phyloP scores from a whole-genome alignment of 2,888 invertebrate species.

The Euphydryas editha region DNA sequence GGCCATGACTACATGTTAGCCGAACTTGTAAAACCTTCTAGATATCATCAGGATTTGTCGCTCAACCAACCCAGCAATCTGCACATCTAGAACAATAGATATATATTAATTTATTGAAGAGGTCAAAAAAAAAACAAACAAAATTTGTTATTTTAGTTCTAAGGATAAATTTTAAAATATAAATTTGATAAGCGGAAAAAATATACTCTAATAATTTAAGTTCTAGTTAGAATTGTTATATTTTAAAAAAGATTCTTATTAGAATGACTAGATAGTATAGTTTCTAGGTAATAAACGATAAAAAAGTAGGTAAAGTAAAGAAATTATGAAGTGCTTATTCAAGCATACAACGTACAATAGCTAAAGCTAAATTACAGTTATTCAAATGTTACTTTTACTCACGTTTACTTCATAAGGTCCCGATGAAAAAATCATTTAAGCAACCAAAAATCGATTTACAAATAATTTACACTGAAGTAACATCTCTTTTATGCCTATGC shows the following conservation, averaged over 20 bases:
- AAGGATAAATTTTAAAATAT: neutral
- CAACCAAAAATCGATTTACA: slow-evolving; percentile 61
- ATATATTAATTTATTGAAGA: neutral
- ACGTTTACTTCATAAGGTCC: slow-evolving; percentile 63
- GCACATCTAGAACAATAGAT: slow-evolving; percentile 57
- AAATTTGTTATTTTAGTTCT: too few relatives aligned
- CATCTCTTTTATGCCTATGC: slow-evolving; percentile 49
- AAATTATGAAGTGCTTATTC: slow-evolving; percentile 47
- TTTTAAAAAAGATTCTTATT: slow-evolving; percentile 23
- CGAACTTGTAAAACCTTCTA: slow-evolving; percentile 58
- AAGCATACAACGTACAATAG: slow-evolving; percentile 48
- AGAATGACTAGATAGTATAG: slow-evolving; percentile 3
- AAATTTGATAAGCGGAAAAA: neutral
- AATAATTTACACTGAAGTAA: slow-evolving; percentile 39
- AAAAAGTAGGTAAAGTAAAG: slow-evolving; percentile 22
- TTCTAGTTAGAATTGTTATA: slow-evolving; percentile 18
- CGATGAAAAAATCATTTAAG: slow-evolving; percentile 63
- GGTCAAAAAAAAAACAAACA: too few relatives aligned
- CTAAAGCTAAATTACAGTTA: slow-evolving; percentile 61
- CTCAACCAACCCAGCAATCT: slow-evolving; percentile 40
- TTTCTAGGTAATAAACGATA: slow-evolving; percentile 4
- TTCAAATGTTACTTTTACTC: slow-evolving; percentile 69
- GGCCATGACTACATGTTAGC: slow-evolving; percentile 84
- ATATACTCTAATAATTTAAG: slow-evolving; percentile 3
- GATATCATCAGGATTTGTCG: slow-evolving; percentile 66